These are phyloP conservation scores for Caenorhabditis sp. DNA, from an alignment of 2,888 invertebrate genomes.

Conservation along the genomic window DNA sequence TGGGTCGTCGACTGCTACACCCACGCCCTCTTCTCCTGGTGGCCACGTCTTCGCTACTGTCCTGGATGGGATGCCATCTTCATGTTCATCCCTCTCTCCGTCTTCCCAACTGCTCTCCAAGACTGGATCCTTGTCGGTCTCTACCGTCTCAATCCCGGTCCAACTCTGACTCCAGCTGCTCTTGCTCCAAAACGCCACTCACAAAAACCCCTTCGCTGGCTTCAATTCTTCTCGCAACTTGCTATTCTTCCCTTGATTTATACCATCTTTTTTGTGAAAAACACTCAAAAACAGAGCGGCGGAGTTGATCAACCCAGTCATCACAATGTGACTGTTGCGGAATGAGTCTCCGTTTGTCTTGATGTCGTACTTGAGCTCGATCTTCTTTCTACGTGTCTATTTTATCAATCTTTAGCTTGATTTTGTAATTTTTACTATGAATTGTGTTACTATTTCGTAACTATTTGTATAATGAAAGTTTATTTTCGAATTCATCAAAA, in stretches of 20 bases:
- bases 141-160: constrained; percentile 73
- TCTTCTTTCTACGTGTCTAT: constrained; percentile 31
- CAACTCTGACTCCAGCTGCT: constrained; percentile 65
- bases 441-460: too few species aligned
- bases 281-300: constrained; percentile 23
- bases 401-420: too few species aligned
- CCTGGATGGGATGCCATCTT: constrained; percentile 79
- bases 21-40: constrained; percentile 75
- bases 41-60: constrained; percentile 72
- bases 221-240: constrained; percentile 40
- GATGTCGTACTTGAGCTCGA: constrained; percentile 45
- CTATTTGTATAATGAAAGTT: too few species aligned
- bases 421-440: too few species aligned
- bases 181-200: constrained; percentile 20
- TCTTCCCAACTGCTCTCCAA: constrained; percentile 73
- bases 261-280: constrained; percentile 48
- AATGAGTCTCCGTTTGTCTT: background rate
- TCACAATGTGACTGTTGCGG: constrained; percentile 46
- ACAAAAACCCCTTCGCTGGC: constrained; percentile 18
- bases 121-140: constrained; percentile 66
- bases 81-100: constrained; percentile 75
- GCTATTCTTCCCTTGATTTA: constrained; percentile 48
- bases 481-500: too few species aligned
- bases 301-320: constrained; percentile 1
- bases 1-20: constrained; percentile 78